A percentile compares a stretch with the other conserved stretches of the same genome.
Evolutionary conservation across 2,888 invertebrate species (phyloP).

Genomic region (Noctua pronuba): DNA sequence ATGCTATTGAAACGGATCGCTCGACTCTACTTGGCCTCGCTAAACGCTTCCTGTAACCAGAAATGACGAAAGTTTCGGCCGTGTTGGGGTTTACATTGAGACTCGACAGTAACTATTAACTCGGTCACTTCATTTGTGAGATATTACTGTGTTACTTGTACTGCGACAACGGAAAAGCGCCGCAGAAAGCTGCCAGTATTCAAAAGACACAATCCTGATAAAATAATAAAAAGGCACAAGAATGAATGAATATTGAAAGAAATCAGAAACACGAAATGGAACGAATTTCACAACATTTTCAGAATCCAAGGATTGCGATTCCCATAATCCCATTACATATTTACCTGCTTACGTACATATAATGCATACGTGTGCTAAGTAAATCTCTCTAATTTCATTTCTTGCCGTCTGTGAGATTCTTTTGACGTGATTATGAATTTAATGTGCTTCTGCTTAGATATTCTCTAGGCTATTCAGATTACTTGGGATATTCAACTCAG

Average conservation of each 20-base stretch:
- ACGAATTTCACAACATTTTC: constrained; percentile 22
- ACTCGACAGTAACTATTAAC: constrained; percentile 40
- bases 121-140: constrained; percentile 16
- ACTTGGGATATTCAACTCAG: constrained; percentile 21
- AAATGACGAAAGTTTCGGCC: constrained; percentile 65
- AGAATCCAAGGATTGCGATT: constrained; percentile 21
- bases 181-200: neutral
- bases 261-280: constrained; percentile 24
- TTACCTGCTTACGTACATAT: constrained; percentile 26
- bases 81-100: constrained; percentile 57
- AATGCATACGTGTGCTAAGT: constrained; percentile 35
- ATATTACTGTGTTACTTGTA: constrained; percentile 4
- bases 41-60: constrained; percentile 61
- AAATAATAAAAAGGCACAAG: constrained; percentile 2
- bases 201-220: constrained; percentile 13
- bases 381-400: constrained; percentile 52
- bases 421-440: constrained; percentile 53
- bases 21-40: constrained; percentile 43
- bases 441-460: constrained; percentile 39
- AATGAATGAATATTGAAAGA: constrained; percentile 27
- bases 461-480: constrained; percentile 40
- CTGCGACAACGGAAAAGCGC: neutral
- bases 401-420: constrained; percentile 21
- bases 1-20: constrained; percentile 65
- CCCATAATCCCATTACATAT: constrained; percentile 34